Evolutionary conservation across 2,797 vertebrate species (phyloP).

Genomic region (Acanthurus tractus): DNA sequence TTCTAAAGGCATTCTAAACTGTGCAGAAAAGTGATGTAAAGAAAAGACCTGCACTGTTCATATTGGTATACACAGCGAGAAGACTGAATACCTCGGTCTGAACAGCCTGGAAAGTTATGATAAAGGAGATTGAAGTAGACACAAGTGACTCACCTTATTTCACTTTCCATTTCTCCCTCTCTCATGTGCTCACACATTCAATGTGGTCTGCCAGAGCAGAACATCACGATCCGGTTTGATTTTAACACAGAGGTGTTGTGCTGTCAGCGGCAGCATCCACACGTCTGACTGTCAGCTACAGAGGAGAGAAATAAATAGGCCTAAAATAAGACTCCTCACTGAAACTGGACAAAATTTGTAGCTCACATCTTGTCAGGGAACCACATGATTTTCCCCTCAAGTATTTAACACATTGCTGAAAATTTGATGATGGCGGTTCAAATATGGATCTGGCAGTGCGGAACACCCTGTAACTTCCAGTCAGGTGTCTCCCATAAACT

Average conservation of each 20-base stretch:
- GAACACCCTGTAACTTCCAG: conserved; percentile 39
- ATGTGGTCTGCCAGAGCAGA: conserved; percentile 53
- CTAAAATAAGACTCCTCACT: conserved; percentile 52
- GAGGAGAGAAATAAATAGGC: conserved; percentile 29
- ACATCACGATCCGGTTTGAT: conserved; percentile 51
- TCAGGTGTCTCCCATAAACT: conserved; percentile 42
- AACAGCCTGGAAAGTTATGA: conserved; percentile 2
- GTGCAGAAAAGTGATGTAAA: too few relatives aligned
- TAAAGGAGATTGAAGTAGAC: conserved; percentile 2
- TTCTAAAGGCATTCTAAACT: too few relatives aligned
- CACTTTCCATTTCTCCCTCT: conserved; percentile 22
- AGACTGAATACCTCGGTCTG: neutral
- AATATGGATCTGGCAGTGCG: conserved; percentile 6
- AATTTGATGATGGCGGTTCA: conserved; percentile 30
- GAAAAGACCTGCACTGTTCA: too few relatives aligned
- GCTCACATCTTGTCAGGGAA: conserved; percentile 23
- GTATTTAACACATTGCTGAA: conserved; percentile 32
- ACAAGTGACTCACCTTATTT: conserved; percentile 25
- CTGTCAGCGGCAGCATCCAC: conserved; percentile 44
- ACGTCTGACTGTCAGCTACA: conserved; percentile 49
- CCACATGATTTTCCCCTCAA: conserved; percentile 18
- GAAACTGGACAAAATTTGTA: conserved; percentile 37
- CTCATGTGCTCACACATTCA: conserved; percentile 52
- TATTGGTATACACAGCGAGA: too few relatives aligned
- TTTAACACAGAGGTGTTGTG: conserved; percentile 55